Evolutionary conservation across 64 coral and sea anemone species (phyloP).

Genomic region (Actinia equina): DNA sequence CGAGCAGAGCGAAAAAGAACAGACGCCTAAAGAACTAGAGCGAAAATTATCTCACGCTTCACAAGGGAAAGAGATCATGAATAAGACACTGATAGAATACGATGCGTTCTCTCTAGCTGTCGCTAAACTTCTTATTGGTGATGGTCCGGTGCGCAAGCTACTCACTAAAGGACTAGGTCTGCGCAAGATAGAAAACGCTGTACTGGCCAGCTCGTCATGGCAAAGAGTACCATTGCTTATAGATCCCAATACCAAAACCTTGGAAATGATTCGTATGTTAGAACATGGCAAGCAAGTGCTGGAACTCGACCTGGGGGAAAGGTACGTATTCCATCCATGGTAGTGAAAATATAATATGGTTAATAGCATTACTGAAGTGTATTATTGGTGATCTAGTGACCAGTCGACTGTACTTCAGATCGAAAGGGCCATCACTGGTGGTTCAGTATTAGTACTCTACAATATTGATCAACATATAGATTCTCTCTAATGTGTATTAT

Average conservation of each 20-base stretch:
- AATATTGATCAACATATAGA: constrained; percentile 87
- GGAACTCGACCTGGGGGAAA: constrained; percentile 84
- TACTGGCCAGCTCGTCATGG: constrained; percentile 79
- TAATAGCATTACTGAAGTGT: background rate
- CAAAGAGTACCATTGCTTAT: constrained; percentile 76
- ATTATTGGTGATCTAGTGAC: constrained; percentile 37
- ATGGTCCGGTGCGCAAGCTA: constrained; percentile 69
- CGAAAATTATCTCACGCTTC: constrained; percentile 1
- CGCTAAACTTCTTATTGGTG: constrained; percentile 77
- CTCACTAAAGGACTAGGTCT: constrained; percentile 83
- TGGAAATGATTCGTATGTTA: constrained; percentile 79
- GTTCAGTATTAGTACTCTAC: constrained; percentile 73
- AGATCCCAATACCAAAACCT: constrained; percentile 78
- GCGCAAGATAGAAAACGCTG: constrained; percentile 85
- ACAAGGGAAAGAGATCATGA: constrained; percentile 20
- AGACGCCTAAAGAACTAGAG: background rate
- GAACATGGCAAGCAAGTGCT: constrained; percentile 65
- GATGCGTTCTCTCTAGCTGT: constrained; percentile 73
- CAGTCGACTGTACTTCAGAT: constrained; percentile 77
- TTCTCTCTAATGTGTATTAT: constrained; percentile 40
- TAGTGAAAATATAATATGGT: background rate
- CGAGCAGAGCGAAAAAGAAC: constrained; percentile 28
- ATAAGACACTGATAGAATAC: constrained; percentile 66
- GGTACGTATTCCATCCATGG: constrained; percentile 18
- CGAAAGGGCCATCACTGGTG: constrained; percentile 81